Percentiles rank a stretch among this genome's conserved stretches.
Conservation (phyloP, 2,888 invertebrate species). For the Pristionchus fissidentatus region DNA sequence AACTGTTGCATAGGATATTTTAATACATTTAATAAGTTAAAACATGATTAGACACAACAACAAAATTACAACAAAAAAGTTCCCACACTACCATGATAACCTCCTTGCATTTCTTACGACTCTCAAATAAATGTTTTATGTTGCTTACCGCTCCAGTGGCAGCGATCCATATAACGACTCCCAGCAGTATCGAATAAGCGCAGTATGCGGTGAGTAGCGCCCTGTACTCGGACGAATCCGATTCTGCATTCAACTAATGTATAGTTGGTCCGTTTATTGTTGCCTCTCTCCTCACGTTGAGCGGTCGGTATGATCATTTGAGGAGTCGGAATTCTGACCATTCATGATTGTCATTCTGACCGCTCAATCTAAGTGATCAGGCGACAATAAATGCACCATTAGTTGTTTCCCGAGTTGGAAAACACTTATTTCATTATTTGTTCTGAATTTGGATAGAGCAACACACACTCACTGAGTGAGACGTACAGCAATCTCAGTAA, state of each 20-base stretch:
- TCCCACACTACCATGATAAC: no score
- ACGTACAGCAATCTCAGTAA: neutral
- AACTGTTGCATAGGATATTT: neutral
- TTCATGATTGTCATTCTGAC: neutral
- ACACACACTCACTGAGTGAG: neutral
- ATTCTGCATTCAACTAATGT: no score
- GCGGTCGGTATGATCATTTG: slow-evolving; percentile 9
- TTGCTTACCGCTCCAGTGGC: neutral
- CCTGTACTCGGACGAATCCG: neutral
- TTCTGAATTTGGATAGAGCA: no score
- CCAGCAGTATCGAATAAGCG: neutral
- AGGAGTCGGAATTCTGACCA: no score
- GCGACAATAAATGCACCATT: neutral
- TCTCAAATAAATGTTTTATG: no score
- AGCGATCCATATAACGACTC: neutral
- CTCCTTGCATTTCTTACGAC: no score
- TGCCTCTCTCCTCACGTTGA: no score
- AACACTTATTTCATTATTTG: neutral
- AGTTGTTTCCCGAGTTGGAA: neutral
- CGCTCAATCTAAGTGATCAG: neutral
- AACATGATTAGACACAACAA: no score
- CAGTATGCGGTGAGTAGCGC: neutral
- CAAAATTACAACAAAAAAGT: no score
- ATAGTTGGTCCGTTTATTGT: no score
- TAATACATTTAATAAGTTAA: no score